Evolutionary conservation across 2,888 invertebrate genomes (phyloP), one percentile per base, ranked within the genome.

Genomic region (Norana najaformis): DNA sequence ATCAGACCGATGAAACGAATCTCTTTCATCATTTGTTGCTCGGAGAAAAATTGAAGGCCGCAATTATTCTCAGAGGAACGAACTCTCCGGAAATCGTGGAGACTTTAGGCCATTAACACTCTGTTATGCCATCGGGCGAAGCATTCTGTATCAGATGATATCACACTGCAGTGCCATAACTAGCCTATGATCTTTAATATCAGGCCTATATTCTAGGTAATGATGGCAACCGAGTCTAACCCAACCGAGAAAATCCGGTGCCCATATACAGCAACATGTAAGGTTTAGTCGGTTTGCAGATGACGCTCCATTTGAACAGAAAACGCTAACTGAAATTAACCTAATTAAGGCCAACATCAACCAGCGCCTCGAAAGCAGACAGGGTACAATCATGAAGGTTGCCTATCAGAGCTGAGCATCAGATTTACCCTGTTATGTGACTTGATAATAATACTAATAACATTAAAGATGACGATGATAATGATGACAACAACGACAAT

Each of bases 401-500:
- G 47, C 20, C 23, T 20, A 47, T 47, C 47, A 47, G 47, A 47
- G 47, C 47, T 23, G 47, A 4, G 23, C 47, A 47, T 23, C 3
- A 23, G 47, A 23, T 23, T 47, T 5, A 5, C 23, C 20, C 20
- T 1, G 47, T 47, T 47, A 23, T 23, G 11, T 47, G 47, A 47
- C 47, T n/a, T n/a, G n/a, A n/a, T n/a, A 47, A 5, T 47, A 23
- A 23, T 18, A 47, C 20, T 47, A 47, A 47, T 47, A 23, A 20
- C 23, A 47, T 30, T 34, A 37, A 85, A 8, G 83, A 36, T 83
- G 16, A 6, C 23, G 30, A 83, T 83, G 83, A 20, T 37, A 3
- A 85, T 23, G 85, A 85, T 85, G 85, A 85, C n/a, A 23, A 85
- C 14, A 30, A 85, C n/a, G 85, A 34, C n/a, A n/a, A 85, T 37